Evolutionary conservation across 2,797 vertebrate species (phyloP).

Genomic region (Lagodon rhomboides): DNA sequence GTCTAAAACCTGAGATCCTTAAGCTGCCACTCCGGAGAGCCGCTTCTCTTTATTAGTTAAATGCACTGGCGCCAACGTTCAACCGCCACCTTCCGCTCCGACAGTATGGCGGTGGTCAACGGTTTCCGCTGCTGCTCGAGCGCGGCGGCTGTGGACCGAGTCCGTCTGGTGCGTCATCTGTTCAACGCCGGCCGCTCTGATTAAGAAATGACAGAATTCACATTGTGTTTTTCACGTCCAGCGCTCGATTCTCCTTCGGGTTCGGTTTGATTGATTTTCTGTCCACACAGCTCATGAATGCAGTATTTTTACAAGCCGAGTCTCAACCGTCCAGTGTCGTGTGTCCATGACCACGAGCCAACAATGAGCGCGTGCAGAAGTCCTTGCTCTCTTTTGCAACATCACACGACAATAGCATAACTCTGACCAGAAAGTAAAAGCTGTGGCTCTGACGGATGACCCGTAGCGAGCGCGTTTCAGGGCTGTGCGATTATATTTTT

Average conservation of each 20-base stretch:
- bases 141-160: not conserved
- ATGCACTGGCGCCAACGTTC: constrained; percentile 3
- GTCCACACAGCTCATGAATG: not conserved
- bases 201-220: not conserved
- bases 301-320: not conserved
- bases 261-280: constrained; percentile 28
- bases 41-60: constrained; percentile 18
- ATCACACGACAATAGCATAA: constrained; percentile 4
- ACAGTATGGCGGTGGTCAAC: not conserved
- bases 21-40: constrained; percentile 10
- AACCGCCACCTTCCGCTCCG: not conserved
- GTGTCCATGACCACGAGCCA: constrained; percentile 39
- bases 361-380: constrained; percentile 14
- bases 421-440: not conserved
- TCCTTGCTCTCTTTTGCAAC: not conserved
- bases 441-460: constrained; percentile 20
- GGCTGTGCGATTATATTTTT: constrained; percentile 6
- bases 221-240: not conserved
- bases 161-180: not conserved
- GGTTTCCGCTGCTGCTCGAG: not conserved
- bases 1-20: constrained; percentile 37
- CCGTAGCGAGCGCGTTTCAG: not conserved
- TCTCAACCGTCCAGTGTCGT: constrained; percentile 19
- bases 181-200: not conserved
- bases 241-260: not conserved